Evolutionary conservation across 2,888 invertebrate genomes (phyloP), one percentile per base, ranked within the genome.

Genomic region (Mimas tiliae): DNA sequence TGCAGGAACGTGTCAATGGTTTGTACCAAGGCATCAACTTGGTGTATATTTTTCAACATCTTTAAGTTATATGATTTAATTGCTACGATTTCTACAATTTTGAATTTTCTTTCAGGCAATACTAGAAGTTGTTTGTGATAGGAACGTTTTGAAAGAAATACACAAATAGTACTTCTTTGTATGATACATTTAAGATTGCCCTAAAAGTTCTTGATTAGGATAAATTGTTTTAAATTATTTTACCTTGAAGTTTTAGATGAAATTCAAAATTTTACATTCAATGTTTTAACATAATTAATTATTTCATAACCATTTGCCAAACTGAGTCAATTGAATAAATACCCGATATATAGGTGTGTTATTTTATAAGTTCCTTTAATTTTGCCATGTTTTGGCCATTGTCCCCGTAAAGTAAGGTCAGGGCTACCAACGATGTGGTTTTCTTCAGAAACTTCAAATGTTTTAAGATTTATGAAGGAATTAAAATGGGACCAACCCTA

Each of bases 1-100:
- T 99, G 69, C 98, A 98, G 84, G 96, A 96, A 70, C 92, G 95
- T 66, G 94, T 86, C 73, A 91, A 92, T 80, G 92, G 93, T 58
- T 58, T 58, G 58, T 58, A 58, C 58, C 38, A 58, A 19, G 58
- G 16, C 38, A 42, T 58, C 11, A 27, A 55, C 48, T 62, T 65
- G 33, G 65, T 63, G 45, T 38, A 53, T 47, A 19, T 50, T 9
- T 50, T 50, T 50, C 3, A 9, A 19, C 16, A 16, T 8, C 1
- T 19, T 45, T 11, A n/a, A n/a, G n/a, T n/a, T n/a, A n/a, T 45
- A 45, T 7, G 45, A 1, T 45, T 14, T 45, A 9, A 11, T 14
- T 45, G 11, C 1, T 7, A n/a, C n/a, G n/a, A n/a, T n/a, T n/a
- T n/a, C n/a, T n/a, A n/a, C n/a, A n/a, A n/a, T n/a, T n/a, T n/a